Base-by-base conservation (phyloP, 2,797 vertebrate genomes). In the Macropodus opercularis region DNA sequence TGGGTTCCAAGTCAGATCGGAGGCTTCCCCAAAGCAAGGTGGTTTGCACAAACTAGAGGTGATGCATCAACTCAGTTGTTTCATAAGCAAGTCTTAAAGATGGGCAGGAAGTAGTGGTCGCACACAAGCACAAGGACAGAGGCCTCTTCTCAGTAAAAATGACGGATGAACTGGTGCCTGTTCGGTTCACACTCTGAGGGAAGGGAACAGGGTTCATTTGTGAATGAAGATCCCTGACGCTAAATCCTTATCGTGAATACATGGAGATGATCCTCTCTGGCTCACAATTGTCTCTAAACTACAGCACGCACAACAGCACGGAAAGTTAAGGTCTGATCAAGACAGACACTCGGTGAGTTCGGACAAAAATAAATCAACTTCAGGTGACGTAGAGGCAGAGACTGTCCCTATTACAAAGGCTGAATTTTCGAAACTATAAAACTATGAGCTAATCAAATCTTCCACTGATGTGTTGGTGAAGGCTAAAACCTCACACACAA, bases 161-260 rank as follows among this genome's bases (percentile, higher is more conserved):
- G 34, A 2, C 27, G 9, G 22, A 36, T n/a, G 8, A 10, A 47
- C 27, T 11, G n/a, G n/a, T n/a, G n/a, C n/a, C n/a, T n/a, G n/a
- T n/a, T n/a, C n/a, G 36, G 69, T 63, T 65, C 44, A 75, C 44
- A 71, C n/a, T 42, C 70, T 77, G 64, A 63, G 54, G 46, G 39
- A 2, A 52, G 63, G 74, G 35, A 60, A 55, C 8, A 57, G 39
- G 53, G 63, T 62, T 52, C 2, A 58, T 51, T 56, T 35, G 36
- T 64, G 32, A 80, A 72, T 44, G 50, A 72, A 34, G 7, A 3
- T 61, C 57, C 31, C 14, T 52, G 42, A 15, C 1, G 9, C 8
- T 55, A 51, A 41, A 70, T 76, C 53, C 41, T 12, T 18, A 11
- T 39, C 50, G 47, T 53, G 19, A 47, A 61, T 49, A 62, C 46